Conservation (phyloP, 2,113 vertebrate species). For the Noturus placidus region DNA sequence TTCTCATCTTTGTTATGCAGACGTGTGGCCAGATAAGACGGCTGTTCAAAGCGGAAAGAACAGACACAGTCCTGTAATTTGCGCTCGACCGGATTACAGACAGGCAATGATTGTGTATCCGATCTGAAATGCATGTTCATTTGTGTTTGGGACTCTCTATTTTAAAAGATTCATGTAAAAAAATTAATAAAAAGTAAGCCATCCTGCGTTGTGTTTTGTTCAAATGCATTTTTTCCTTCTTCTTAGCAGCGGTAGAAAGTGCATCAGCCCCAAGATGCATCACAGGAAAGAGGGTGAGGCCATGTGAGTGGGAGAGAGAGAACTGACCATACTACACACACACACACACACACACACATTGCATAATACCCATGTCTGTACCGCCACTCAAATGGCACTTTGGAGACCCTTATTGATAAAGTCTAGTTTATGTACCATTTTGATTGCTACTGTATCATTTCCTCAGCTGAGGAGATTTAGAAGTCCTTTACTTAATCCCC, state of each 20-base stretch:
- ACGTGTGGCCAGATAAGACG: neutral
- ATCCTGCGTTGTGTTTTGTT: neutral
- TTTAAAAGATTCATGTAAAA: neutral
- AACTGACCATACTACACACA: neutral
- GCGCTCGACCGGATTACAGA: neutral
- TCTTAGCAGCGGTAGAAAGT: neutral
- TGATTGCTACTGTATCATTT: neutral
- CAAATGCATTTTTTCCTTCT: neutral
- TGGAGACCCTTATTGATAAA: neutral
- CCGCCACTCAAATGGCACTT: neutral
- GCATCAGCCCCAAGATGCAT: neutral
- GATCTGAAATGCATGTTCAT: neutral
- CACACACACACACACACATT: neutral
- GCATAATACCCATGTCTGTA: neutral
- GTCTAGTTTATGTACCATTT: neutral
- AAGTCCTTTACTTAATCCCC: conserved; percentile 8
- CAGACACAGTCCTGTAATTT: neutral
- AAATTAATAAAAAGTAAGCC: neutral
- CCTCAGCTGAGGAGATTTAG: neutral
- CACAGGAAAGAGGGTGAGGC: neutral
- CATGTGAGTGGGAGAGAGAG: neutral
- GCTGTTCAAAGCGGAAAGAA: neutral
- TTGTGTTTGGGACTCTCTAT: neutral
- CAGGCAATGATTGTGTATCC: neutral
- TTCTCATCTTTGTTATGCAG: neutral